A percentile compares a stretch with the other conserved stretches of the same genome.
Evolutionary conservation across 1,140 invertebrate genomes (phyloP).

Genomic region (Steinernema feltiae): DNA sequence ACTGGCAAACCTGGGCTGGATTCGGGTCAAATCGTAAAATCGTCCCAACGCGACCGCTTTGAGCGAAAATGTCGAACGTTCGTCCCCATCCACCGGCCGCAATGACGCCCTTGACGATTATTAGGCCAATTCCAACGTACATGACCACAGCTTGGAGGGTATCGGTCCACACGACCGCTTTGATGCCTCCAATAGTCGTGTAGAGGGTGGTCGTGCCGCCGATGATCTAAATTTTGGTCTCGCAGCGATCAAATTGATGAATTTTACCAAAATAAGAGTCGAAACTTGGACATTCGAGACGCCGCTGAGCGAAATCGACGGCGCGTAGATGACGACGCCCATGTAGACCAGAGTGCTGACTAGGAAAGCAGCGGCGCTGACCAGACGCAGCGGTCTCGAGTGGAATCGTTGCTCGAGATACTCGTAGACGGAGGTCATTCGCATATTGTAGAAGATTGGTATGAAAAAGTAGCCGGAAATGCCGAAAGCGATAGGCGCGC

Average conservation of each 20-base stretch:
- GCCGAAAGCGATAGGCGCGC: not conserved
- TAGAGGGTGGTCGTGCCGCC: not conserved
- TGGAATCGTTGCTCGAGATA: not conserved
- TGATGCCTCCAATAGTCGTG: not conserved
- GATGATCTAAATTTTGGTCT: not conserved
- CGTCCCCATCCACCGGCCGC: not conserved
- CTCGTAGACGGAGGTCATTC: not conserved
- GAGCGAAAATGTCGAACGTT: not conserved
- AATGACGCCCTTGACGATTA: not conserved
- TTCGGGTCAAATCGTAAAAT: not conserved
- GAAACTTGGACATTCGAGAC: constrained; percentile 29
- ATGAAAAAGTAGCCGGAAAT: not conserved
- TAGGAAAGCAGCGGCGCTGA: not conserved
- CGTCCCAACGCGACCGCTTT: not conserved
- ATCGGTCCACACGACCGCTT: not conserved
- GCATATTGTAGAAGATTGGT: not conserved
- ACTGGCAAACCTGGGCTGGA: not conserved
- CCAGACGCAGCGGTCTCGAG: not conserved
- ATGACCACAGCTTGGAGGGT: not conserved
- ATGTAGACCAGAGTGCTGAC: not conserved
- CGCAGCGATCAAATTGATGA: no score
- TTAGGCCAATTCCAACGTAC: not conserved
- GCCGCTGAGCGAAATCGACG: constrained; percentile 37
- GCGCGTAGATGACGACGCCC: constrained; percentile 14
- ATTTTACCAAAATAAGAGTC: not conserved